Conservation (phyloP, 2,888 invertebrate genomes). For the Lissocephala sabroskyi region DNA sequence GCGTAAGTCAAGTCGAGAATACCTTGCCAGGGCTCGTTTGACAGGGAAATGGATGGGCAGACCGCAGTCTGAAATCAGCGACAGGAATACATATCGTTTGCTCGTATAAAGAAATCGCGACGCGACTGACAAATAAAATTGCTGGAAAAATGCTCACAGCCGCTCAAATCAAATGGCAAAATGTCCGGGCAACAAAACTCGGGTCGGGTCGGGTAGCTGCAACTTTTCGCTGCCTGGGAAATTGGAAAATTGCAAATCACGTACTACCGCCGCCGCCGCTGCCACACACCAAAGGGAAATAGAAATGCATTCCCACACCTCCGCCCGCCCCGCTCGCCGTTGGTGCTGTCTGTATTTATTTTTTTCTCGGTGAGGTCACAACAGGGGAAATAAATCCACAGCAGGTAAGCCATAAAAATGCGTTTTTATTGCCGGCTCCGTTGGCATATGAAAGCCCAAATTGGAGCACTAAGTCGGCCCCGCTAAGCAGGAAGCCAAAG, state of each 20-base stretch:
- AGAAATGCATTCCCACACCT: no score
- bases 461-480: constrained; percentile 29
- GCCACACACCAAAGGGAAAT: constrained; percentile 30
- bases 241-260: constrained; percentile 66
- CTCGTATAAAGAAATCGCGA: not conserved
- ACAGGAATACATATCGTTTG: no score
- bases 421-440: constrained; percentile 37
- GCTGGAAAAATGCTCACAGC: not conserved
- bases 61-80: no score
- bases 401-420: constrained; percentile 26
- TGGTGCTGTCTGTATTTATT: not conserved
- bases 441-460: constrained; percentile 25
- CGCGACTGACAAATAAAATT: not conserved
- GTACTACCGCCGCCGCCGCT: no score
- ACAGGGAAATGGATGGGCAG: no score
- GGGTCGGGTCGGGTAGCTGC: constrained; percentile 30
- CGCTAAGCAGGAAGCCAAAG: no score
- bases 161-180: constrained; percentile 31
- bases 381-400: not conserved
- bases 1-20: no score
- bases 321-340: constrained; percentile 35
- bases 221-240: constrained; percentile 38
- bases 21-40: no score
- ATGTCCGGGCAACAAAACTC: constrained; percentile 13
- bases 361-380: no score